Percentiles rank a stretch among this genome's conserved stretches.
Evolutionary conservation across 2,797 vertebrate genomes (phyloP).

Genomic region (Pantherophis alleghaniensis): DNA sequence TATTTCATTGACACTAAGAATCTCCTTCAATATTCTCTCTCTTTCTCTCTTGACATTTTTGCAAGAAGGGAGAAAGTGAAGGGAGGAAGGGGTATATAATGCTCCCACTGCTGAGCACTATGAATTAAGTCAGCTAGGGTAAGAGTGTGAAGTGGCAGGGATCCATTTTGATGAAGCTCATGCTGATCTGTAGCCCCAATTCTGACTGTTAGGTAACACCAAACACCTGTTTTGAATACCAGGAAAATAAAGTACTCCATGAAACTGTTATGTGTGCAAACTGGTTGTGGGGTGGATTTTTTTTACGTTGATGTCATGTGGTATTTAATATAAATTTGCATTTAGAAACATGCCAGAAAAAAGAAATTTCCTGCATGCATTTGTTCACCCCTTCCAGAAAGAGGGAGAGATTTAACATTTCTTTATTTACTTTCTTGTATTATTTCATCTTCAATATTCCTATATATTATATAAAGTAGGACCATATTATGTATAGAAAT

Average conservation of each 20-base stretch:
- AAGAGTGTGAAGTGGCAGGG: constrained; percentile 65
- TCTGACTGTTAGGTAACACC: constrained; percentile 65
- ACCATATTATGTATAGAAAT: not conserved
- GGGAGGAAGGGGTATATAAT: constrained; percentile 55
- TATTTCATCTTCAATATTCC: constrained; percentile 40
- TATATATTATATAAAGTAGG: constrained; percentile 39
- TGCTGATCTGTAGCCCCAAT: constrained; percentile 66
- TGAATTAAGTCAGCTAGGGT: constrained; percentile 67
- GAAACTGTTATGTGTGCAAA: constrained; percentile 40
- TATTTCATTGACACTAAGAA: constrained; percentile 66
- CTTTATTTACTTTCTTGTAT: constrained; percentile 50
- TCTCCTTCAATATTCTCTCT: constrained; percentile 66
- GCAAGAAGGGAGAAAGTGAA: constrained; percentile 56
- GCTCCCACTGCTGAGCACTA: constrained; percentile 63
- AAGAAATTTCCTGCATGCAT: not conserved
- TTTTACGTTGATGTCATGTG: constrained; percentile 56
- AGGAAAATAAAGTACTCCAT: constrained; percentile 52
- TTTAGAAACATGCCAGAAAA: constrained; percentile 55
- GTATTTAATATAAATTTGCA: constrained; percentile 65
- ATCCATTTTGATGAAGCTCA: constrained; percentile 67
- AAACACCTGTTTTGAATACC: constrained; percentile 68
- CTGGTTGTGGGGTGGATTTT: not conserved
- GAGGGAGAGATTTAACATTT: constrained; percentile 43
- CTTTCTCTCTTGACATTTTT: constrained; percentile 67
- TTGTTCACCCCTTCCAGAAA: constrained; percentile 55